These are phyloP conservation scores for Thaleichthys pacificus DNA, from an alignment of 2,797 vertebrate species.

Conservation along the genomic window DNA sequence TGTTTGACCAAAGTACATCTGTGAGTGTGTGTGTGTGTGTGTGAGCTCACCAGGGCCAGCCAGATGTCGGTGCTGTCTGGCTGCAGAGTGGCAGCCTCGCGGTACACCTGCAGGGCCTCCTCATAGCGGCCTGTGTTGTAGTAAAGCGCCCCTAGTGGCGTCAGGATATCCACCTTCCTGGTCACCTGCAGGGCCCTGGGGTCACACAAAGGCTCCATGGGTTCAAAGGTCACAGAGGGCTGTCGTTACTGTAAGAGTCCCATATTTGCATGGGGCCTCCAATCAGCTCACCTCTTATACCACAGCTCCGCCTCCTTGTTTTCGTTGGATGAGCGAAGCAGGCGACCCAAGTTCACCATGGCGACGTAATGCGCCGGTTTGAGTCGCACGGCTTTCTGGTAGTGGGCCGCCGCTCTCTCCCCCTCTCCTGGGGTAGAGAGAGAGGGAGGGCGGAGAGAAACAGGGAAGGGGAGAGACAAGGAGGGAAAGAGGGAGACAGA, in stretches of 20 bases:
- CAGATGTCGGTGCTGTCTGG: constrained; percentile 84
- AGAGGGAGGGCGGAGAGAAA: background rate
- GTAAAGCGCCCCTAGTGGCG: constrained; percentile 90
- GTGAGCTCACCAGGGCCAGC: constrained; percentile 84
- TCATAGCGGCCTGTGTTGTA: constrained; percentile 93
- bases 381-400: constrained; percentile 86
- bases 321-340: constrained; percentile 87
- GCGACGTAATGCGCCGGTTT: constrained; percentile 91
- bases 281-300: constrained; percentile 86
- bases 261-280: too few species aligned
- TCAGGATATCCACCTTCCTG: constrained; percentile 84
- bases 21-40: constrained; percentile 6
- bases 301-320: constrained; percentile 89
- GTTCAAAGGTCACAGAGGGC: constrained; percentile 19
- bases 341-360: constrained; percentile 94
- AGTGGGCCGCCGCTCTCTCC: constrained; percentile 82
- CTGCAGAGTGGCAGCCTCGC: constrained; percentile 81
- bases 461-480: too few species aligned
- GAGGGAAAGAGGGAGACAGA: background rate
- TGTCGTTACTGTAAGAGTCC: background rate
- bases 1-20: background rate
- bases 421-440: constrained; percentile 75
- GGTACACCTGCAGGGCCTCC: constrained; percentile 89
- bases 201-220: background rate
- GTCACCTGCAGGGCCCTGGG: constrained; percentile 87